phyloP scores from a whole-genome alignment of 2,113 vertebrate species.

The Kryptolebias marmoratus region DNA sequence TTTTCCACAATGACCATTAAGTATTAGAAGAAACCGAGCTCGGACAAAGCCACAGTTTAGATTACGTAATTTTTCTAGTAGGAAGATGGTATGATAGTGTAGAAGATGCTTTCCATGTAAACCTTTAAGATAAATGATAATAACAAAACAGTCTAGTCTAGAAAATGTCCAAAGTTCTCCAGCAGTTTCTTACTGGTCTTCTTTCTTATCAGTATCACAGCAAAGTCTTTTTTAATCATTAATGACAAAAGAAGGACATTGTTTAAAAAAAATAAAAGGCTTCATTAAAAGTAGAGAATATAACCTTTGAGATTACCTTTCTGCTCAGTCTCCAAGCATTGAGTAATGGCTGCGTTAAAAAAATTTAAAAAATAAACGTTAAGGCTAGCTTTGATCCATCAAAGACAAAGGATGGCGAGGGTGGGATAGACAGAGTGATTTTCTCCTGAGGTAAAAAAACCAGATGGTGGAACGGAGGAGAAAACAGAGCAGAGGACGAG shows the following conservation, averaged over 20 bases:
- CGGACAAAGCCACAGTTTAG: neutral
- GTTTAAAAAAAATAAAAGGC: neutral
- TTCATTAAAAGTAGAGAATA: constrained; percentile 7
- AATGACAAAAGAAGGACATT: neutral
- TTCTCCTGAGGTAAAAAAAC: constrained; percentile 57
- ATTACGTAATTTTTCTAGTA: neutral
- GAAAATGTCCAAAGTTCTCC: neutral
- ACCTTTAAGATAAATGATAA: too few relatives aligned
- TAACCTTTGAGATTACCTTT: constrained; percentile 60
- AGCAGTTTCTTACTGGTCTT: neutral
- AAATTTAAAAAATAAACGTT: constrained; percentile 24
- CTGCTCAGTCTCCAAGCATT: constrained; percentile 35
- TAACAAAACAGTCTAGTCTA: neutral
- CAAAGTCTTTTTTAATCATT: neutral
- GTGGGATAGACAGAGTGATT: constrained; percentile 44
- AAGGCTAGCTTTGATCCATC: constrained; percentile 46
- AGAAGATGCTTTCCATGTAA: neutral
- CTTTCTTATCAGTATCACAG: neutral
- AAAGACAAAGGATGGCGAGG: constrained; percentile 30
- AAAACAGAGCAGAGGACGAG: constrained; percentile 66
- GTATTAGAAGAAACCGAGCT: too few relatives aligned
- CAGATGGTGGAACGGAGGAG: constrained; percentile 60
- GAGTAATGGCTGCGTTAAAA: constrained; percentile 41
- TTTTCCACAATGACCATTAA: too few relatives aligned
- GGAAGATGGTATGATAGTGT: too few relatives aligned